A percentile compares a stretch with the other conserved stretches of the same genome.
phyloP scores from a whole-genome alignment of 2,888 invertebrate genomes.

The Ceraclea dissimilis region DNA sequence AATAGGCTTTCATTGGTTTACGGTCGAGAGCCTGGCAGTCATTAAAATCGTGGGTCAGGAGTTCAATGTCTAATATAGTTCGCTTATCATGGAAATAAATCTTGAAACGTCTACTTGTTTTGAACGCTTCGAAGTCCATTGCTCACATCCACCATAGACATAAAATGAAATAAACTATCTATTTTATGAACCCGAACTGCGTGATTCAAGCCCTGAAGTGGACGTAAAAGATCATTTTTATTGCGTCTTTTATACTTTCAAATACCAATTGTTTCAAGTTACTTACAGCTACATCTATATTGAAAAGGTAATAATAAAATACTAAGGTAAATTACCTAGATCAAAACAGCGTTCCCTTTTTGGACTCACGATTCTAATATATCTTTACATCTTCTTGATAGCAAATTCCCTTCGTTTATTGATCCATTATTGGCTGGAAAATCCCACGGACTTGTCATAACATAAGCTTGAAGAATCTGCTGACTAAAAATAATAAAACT shows the following conservation, averaged over 20 bases:
- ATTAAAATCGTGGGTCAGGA: slow-evolving; percentile 10
- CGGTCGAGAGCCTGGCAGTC: slow-evolving; percentile 5
- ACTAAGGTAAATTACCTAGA: too few relatives aligned
- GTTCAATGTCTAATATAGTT: slow-evolving; percentile 10
- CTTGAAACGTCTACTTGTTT: slow-evolving; percentile 7
- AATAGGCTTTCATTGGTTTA: slow-evolving; percentile 1
- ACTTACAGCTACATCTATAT: too few relatives aligned
- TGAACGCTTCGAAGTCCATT: slow-evolving; percentile 2
- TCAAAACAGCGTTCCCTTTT: too few relatives aligned
- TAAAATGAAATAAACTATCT: slow-evolving; percentile 10
- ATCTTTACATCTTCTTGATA: too few relatives aligned
- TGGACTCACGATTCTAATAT: too few relatives aligned
- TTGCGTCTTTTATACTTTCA: slow-evolving; percentile 7
- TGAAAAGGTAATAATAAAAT: too few relatives aligned
- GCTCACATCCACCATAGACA: slow-evolving; percentile 3
- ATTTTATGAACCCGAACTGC: slow-evolving; percentile 8
- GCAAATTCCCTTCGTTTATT: too few relatives aligned
- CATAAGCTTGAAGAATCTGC: too few relatives aligned
- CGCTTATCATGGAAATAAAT: slow-evolving; percentile 13
- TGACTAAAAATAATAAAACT: too few relatives aligned
- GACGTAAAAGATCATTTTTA: slow-evolving; percentile 9
- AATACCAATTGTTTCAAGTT: slow-evolving; percentile 4
- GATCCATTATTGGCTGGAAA: too few relatives aligned
- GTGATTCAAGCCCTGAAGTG: neutral
- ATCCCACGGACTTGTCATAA: too few relatives aligned